phyloP scores from a whole-genome alignment of 2,888 invertebrate species.

The Drosophila multiciliata region DNA sequence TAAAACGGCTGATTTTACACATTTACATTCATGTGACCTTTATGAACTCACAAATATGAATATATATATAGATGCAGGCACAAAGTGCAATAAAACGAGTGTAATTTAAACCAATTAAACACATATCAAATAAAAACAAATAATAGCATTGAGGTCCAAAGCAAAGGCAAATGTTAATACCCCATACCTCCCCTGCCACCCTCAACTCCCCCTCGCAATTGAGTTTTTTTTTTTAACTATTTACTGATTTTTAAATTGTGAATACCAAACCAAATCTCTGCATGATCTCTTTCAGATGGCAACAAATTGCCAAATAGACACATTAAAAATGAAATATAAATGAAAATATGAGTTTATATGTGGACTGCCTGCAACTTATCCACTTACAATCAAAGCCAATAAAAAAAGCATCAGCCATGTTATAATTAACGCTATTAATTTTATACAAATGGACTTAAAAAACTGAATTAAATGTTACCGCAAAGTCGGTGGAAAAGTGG shows the following conservation, averaged over 20 bases:
- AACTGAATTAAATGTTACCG: neutral
- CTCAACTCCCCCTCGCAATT: neutral
- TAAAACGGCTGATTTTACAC: slow-evolving; percentile 34
- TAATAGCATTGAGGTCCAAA: neutral
- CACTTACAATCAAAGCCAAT: neutral
- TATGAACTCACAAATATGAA: neutral
- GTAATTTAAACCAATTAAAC: slow-evolving; percentile 17
- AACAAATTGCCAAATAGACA: neutral
- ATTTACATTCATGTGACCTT: neutral
- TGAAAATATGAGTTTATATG: neutral
- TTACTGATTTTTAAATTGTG: neutral
- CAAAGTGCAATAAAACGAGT: slow-evolving; percentile 3
- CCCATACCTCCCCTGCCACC: no score
- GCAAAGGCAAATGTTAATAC: neutral
- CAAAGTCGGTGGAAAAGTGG: neutral
- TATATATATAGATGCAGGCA: neutral
- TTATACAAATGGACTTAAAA: neutral
- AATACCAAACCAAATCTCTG: neutral
- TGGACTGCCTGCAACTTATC: neutral
- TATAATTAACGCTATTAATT: neutral
- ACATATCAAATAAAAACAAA: neutral
- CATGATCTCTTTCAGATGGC: neutral
- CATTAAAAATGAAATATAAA: neutral
- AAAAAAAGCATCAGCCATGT: neutral
- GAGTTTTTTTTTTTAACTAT: neutral